Percentiles rank a stretch among this genome's conserved stretches.
Conservation (phyloP, 2,888 invertebrate species). For the Drosophila dives region DNA sequence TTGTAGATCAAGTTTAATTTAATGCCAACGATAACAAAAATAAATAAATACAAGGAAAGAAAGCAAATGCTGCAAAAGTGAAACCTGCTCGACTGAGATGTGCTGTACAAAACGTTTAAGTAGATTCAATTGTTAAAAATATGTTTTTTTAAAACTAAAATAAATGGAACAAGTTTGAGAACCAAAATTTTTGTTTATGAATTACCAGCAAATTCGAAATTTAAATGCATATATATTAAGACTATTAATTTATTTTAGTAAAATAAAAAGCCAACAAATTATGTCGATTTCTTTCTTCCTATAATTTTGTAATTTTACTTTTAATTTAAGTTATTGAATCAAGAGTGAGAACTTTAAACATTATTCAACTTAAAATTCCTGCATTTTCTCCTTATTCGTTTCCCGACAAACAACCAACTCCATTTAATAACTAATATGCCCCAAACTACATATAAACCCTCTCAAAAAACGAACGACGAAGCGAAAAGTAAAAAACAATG, state of each 20-base stretch:
- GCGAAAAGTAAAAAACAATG: slow-evolving; percentile 15
- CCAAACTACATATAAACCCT: background rate
- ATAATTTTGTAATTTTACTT: background rate
- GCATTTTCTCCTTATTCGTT: background rate
- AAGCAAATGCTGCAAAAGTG: background rate
- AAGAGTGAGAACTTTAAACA: background rate
- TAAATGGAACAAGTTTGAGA: background rate
- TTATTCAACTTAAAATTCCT: background rate
- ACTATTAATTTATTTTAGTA: background rate
- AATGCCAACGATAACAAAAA: slow-evolving; percentile 57
- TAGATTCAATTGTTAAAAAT: background rate
- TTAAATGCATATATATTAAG: background rate
- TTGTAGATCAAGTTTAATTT: slow-evolving; percentile 65
- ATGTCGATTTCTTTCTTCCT: background rate
- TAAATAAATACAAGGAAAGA: slow-evolving; percentile 43
- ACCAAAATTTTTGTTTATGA: background rate
- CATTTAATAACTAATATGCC: background rate
- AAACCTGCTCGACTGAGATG: background rate
- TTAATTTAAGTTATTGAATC: background rate
- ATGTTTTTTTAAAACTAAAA: background rate
- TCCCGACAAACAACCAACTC: background rate
- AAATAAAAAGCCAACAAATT: background rate
- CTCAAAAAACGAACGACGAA: background rate
- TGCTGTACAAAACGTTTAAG: slow-evolving; percentile 11
- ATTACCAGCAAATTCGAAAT: no score